These are phyloP conservation scores for Polyodon spathula DNA, from an alignment of 2,113 vertebrate genomes.

Conservation along the genomic window DNA sequence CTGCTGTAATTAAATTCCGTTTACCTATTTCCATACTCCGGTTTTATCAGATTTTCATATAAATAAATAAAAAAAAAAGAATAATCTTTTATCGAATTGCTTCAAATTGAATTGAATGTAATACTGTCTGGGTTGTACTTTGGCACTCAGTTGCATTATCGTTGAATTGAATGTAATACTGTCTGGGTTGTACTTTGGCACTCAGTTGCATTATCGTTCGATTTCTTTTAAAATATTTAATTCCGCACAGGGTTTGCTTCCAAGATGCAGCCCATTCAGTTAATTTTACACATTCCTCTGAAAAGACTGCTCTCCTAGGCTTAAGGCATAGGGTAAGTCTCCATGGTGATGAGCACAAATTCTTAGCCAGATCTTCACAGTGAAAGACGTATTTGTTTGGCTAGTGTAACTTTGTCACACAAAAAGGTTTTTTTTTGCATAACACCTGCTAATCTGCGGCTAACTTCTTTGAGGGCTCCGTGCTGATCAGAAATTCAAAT, in stretches of 20 bases:
- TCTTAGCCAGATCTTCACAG: conserved; percentile 73
- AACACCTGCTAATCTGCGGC: conserved; percentile 80
- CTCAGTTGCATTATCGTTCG: too few relatives aligned
- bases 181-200: too few relatives aligned
- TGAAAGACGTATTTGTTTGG: conserved; percentile 94
- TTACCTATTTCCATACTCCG: too few relatives aligned
- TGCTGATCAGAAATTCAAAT: conserved; percentile 84
- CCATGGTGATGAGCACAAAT: conserved; percentile 77
- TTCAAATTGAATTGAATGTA: too few relatives aligned
- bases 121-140: too few relatives aligned
- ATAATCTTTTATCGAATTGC: too few relatives aligned
- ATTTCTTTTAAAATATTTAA: conserved; percentile 4
- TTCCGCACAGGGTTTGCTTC: conserved; percentile 40
- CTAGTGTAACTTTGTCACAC: conserved; percentile 71
- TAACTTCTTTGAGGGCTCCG: conserved; percentile 58
- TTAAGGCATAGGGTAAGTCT: conserved; percentile 60
- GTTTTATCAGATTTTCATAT: too few relatives aligned
- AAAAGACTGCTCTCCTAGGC: conserved; percentile 39
- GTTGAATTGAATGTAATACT: too few relatives aligned
- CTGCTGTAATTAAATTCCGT: too few relatives aligned
- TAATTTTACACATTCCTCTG: conserved; percentile 56
- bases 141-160: too few relatives aligned
- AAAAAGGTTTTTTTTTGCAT: conserved; percentile 68
- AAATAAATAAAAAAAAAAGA: too few relatives aligned
- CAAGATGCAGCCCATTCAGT: conserved; percentile 45